Percentiles rank a stretch among this genome's conserved stretches.
Evolutionary conservation across 2,888 invertebrate species (phyloP).

Genomic region (Podabrus alpinus): DNA sequence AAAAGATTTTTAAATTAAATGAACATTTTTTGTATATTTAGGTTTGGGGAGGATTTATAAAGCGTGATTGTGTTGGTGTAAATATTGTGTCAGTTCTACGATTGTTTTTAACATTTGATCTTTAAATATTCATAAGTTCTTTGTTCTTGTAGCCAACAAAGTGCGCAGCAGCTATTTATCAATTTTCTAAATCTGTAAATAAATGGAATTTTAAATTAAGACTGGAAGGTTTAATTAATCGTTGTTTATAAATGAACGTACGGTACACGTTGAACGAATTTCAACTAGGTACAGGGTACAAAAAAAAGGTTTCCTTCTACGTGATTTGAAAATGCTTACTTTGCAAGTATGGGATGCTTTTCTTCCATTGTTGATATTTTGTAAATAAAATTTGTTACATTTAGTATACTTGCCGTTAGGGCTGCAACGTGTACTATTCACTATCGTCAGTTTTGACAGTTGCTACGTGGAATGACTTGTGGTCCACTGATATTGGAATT

Average conservation of each 20-base stretch:
- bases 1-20: background rate
- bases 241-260: background rate
- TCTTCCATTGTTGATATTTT: background rate
- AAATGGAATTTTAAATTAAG: background rate
- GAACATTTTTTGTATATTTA: no score
- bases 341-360: background rate
- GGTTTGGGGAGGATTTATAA: no score
- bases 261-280: background rate
- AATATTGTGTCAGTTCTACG: no score
- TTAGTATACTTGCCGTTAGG: no score
- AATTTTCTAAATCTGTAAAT: background rate
- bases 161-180: background rate
- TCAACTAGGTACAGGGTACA: background rate
- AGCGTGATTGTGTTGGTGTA: no score
- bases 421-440: no score
- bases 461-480: no score
- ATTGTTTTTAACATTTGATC: background rate
- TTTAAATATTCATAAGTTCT: background rate
- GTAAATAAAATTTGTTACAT: background rate
- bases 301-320: background rate
- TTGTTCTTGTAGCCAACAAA: background rate
- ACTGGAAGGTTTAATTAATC: background rate
- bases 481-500: no score
- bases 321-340: background rate
- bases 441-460: no score